Base-by-base conservation (phyloP, 92 coral and sea anemone genomes). In the Paragorgia papillata region DNA sequence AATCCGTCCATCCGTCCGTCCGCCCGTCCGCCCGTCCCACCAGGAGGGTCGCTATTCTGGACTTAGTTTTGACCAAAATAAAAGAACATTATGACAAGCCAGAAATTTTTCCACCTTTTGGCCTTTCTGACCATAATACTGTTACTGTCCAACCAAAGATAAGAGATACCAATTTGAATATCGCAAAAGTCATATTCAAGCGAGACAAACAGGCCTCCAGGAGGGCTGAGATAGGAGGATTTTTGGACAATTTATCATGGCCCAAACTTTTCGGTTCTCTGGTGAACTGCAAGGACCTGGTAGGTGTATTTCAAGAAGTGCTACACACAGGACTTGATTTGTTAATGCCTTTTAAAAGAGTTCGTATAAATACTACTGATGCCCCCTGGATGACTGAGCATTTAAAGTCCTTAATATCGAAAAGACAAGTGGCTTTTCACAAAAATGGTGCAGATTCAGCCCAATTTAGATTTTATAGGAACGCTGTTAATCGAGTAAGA, bases 311-410 rank as follows among this genome's bases (percentile, higher is more conserved):
- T 15, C 53, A 70, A 19, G 29, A 70, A 50, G 70, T 68, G 37
- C 77, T 83, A 30, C 50, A 39, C 19, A 66, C 79, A 19, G 87
- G 70, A 30, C 69, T 83, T 22, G 87, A 83, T 39, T 41, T 78
- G 84, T 63, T 83, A 55, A 79, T 35, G 85, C 85, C 85, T 22
- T 56, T 79, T 24, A 84, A 78, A 79, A 84, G 80, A 64, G 84
- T 84, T 62, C 88, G 80, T 53, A 79, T 84, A 33, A 84, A 84
- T 65, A 84, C 84, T 62, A 37, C 62, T 10, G 88, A 84, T 9
- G 74, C 84, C 69, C 81, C 88, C 64, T 84, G 85, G 85, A 70
- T 84, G 85, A 84, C 88, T 41, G 79, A 78, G 40, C 73, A 80
- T 40, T 79, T 84, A 14, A 84, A 84, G 75, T 80, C 85, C 22